Evolutionary conservation across 92 coral and sea anemone genomes (phyloP), one percentile per base, ranked within the genome.

Genomic region (Nematostella vectensis): DNA sequence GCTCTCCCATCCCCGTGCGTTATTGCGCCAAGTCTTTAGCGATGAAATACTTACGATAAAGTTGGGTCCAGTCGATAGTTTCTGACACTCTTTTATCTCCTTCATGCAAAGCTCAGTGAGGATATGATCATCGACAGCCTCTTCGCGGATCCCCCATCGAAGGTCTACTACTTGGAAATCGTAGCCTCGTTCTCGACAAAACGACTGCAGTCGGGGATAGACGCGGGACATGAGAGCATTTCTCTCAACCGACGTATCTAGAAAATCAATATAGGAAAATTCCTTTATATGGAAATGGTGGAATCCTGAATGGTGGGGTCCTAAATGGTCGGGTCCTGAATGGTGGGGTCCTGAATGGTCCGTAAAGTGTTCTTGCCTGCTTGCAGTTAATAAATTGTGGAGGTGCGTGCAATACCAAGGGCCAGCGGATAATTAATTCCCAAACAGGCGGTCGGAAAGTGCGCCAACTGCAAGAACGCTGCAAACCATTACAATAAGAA

Each of bases 241-340:
- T 17, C 96, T 70, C 33, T 88, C 96, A 31, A 85, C 88, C 8
- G 69, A 85, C 1, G 95, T 85, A 30, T 85, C 95, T 85, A 3
- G 24, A 1, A n/a, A n/a, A n/a, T n/a, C n/a, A n/a, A n/a, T n/a
- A n/a, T n/a, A n/a, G 31, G 22, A 39, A 45, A 15, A 36, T 22
- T n/a, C n/a, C n/a, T n/a, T n/a, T n/a, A n/a, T n/a, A 24, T n/a
- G 11, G 15, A 33, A 6, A 33, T 15, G 8, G 40, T 33, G 15
- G 8, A 33, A 33, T 33, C 40, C 40, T 6, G n/a, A n/a, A n/a
- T n/a, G n/a, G n/a, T n/a, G n/a, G n/a, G n/a, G n/a, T n/a, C n/a
- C n/a, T n/a, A n/a, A n/a, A n/a, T n/a, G n/a, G n/a, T n/a, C n/a
- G n/a, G n/a, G n/a, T n/a, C n/a, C n/a, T n/a, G n/a, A n/a, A n/a